phyloP scores from a whole-genome alignment of 37 sponge, comb jelly and placozoan species.

The Cladorhizidae sp. region DNA sequence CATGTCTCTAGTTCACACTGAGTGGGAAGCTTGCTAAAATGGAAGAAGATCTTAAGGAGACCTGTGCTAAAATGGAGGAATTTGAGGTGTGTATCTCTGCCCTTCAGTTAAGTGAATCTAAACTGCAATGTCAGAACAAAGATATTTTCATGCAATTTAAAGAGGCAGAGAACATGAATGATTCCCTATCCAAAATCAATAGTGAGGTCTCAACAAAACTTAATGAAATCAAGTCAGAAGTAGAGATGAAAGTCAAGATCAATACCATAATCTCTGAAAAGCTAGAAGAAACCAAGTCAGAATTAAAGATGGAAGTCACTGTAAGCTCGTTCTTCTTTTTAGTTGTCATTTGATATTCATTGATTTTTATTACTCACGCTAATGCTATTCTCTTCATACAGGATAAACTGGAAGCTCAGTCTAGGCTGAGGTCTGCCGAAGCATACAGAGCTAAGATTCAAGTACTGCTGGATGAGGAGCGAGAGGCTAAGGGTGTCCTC shows the following conservation, averaged over 20 bases:
- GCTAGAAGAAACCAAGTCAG: no score
- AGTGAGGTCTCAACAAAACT: slow-evolving; percentile 61
- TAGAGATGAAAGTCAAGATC: slow-evolving; percentile 53
- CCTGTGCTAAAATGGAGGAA: slow-evolving; percentile 64
- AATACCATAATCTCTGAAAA: no score
- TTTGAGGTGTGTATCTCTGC: slow-evolving; percentile 26
- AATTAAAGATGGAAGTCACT: slow-evolving; percentile 41
- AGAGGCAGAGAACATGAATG: slow-evolving; percentile 78
- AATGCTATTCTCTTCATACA: no score
- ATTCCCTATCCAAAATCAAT: slow-evolving; percentile 53
- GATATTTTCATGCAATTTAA: slow-evolving; percentile 66
- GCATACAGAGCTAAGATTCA: slow-evolving; percentile 58
- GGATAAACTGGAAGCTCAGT: slow-evolving; percentile 66
- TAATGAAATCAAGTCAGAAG: slow-evolving; percentile 65
- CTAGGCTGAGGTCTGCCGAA: slow-evolving; percentile 47
- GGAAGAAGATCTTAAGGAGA: slow-evolving; percentile 80
- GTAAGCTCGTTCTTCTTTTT: no score
- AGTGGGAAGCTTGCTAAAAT: slow-evolving; percentile 57
- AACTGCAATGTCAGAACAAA: slow-evolving; percentile 72
- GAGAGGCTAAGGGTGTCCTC: slow-evolving; percentile 80
- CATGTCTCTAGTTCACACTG: slow-evolving; percentile 18
- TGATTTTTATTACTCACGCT: no score
- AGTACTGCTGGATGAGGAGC: slow-evolving; percentile 87
- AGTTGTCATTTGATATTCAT: no score
- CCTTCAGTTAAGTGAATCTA: slow-evolving; percentile 53